Evolutionary conservation across 2,797 vertebrate species (phyloP), one percentile per base, ranked within the genome.

Genomic region (Pyrocephalus nanus): DNA sequence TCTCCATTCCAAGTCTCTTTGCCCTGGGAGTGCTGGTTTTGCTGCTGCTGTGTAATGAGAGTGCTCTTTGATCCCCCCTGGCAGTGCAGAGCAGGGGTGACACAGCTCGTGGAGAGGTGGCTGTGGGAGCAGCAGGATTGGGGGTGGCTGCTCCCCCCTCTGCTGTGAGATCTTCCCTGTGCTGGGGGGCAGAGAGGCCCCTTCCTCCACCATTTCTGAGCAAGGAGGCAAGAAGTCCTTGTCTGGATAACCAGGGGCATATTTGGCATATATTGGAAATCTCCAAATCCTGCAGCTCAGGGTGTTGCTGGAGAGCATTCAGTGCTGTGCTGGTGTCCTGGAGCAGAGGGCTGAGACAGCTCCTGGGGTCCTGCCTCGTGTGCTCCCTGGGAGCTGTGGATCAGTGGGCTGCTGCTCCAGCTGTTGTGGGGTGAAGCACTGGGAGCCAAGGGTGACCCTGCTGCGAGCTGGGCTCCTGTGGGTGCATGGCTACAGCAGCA

Each of bases 1-100:
- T 40, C 8, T 26, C 64, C 34, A 18, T 71, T 87, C 12, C 20
- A 69, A 40, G 75, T 27, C 11, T 18, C 86, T 61, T 54, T 88
- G 84, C 69, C 88, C 65, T 5, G 4, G 83, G 65, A 90, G 21
- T 67, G 83, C 67, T 95, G 85, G 6, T 69, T 92, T 87, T 83
- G 65, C 77, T 61, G 75, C 57, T 86, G 69, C 92, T 72, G 42
- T 47, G 88, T 25, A 36, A 53, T 71, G 61, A 55, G 15, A 27
- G 32, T 42, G 72, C 69, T 87, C 87, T 91, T 91, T 85, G 77
- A 92, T 96, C 91, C 70, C 2, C 11, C 48, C 81, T 73, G 64
- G 71, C 77, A 70, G 48, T 3, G 2, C 9, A 3, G 55, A 60
- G 88, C 13, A 57, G 69, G 53, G 78, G 74, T 85, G 67, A 19